Base-by-base conservation (phyloP, 2,113 vertebrate species). In the Mesoclemmys tuberculata region DNA sequence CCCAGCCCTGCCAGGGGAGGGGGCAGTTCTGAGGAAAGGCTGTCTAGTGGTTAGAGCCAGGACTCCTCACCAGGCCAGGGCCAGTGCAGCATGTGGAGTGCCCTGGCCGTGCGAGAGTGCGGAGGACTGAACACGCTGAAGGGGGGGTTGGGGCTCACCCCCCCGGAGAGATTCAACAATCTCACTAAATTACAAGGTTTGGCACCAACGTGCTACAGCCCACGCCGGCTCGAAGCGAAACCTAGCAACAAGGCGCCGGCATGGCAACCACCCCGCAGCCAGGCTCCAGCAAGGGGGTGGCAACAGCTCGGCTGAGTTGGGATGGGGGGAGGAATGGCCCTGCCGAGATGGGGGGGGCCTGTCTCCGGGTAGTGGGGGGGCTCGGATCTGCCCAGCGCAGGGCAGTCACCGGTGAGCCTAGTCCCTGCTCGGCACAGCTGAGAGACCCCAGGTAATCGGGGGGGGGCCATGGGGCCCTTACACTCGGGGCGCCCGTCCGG, bases 241-340 rank as follows among this genome's bases (percentile, higher is more conserved):
- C 96, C 96, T 97, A 97, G 96, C 96, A 97, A 97, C 96, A 84
- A 75, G 90, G 93, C 86, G 64, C 91, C 93, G 93, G 95, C 95
- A 93, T 95, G 95, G 95, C 95, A 97, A 97, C 96, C 52, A 87
- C 87, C 85, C 80, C 85, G 77, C 86, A 52, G 75, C 82, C 64
- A 19, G 90, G 78, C 52, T 55, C 85, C 48, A 79, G 82, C 55
- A 41, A 68, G 75, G 52, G 61, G 80, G 55, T 52, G 51, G 44
- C 58, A 46, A 82, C 81, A 82, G 58, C 82, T 77, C 44, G 46
- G 35, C 24, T 16, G 31, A 24, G 46, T 19, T n/a, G 46, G 38
- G 24, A n/a, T n/a, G n/a, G 11, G 58, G 9, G 48, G 58, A 41
- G 49, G 51, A 52, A 52, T 52, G 51, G 58, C 56, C 29, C 27